Percentiles rank a stretch among this genome's conserved stretches.
phyloP scores from a whole-genome alignment of 1,140 invertebrate species.

The Brachionus koreanus region DNA sequence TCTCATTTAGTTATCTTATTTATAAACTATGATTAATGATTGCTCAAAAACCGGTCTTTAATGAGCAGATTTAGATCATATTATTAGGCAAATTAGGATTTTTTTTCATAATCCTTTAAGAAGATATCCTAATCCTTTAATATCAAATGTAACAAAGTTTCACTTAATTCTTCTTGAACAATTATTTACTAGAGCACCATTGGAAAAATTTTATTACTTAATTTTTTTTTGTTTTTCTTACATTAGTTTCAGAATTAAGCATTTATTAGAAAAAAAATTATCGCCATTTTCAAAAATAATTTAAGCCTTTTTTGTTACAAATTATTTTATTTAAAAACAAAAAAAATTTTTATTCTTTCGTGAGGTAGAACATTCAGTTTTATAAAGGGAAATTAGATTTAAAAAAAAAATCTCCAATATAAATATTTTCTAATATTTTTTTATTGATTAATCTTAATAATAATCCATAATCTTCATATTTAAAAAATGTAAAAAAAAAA shows the following conservation, averaged over 20 bases:
- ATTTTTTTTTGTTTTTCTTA: neutral
- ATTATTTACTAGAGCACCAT: neutral
- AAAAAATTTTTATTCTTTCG: too few species aligned
- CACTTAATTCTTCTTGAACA: neutral
- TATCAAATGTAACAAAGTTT: neutral
- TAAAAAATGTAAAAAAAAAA: too few species aligned
- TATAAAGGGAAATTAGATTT: too few species aligned
- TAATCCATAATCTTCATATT: too few species aligned
- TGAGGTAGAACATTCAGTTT: too few species aligned
- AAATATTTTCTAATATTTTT: too few species aligned
- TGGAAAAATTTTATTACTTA: neutral
- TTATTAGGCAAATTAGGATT: neutral
- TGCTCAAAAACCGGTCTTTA: neutral
- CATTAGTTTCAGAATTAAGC: neutral
- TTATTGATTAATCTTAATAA: too few species aligned
- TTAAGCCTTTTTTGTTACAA: too few species aligned
- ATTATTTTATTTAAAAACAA: too few species aligned
- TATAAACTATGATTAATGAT: neutral
- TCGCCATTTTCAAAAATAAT: too few species aligned
- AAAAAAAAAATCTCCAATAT: too few species aligned
- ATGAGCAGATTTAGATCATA: neutral
- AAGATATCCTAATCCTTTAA: neutral
- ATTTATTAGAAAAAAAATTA: neutral
- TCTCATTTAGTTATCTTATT: neutral
- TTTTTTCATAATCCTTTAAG: neutral